Evolutionary conservation across 2,888 invertebrate species (phyloP).

Genomic region (Tholera decimalis): DNA sequence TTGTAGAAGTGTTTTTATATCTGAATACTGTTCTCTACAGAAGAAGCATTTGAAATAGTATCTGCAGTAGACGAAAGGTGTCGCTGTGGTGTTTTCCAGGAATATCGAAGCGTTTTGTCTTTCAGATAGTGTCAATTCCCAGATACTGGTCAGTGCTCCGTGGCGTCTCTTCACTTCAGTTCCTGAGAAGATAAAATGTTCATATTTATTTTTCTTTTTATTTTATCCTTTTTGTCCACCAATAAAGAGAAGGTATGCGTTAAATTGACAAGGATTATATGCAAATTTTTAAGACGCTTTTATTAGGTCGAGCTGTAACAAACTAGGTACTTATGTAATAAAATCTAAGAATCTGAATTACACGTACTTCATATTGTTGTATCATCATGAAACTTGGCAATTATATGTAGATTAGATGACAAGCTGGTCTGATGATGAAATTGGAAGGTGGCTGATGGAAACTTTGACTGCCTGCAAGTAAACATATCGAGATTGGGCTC

Average conservation of each 20-base stretch:
- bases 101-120: conserved; percentile 80
- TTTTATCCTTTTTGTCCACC: not conserved
- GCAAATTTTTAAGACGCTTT: too few relatives aligned
- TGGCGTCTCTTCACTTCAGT: conserved; percentile 67
- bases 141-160: conserved; percentile 79
- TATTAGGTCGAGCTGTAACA: too few relatives aligned
- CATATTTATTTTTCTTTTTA: conserved; percentile 45
- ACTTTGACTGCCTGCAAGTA: too few relatives aligned
- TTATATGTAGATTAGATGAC: too few relatives aligned
- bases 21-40: conserved; percentile 77
- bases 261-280: too few relatives aligned
- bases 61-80: conserved; percentile 82
- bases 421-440: too few relatives aligned
- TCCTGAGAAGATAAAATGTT: conserved; percentile 75
- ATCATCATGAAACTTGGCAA: too few relatives aligned
- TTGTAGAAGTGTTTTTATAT: conserved; percentile 74
- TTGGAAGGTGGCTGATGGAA: too few relatives aligned
- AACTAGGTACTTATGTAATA: too few relatives aligned
- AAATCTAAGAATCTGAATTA: too few relatives aligned
- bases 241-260: not conserved
- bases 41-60: conserved; percentile 84
- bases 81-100: conserved; percentile 76
- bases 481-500: too few relatives aligned
- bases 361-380: too few relatives aligned
- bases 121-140: conserved; percentile 84